Evolutionary conservation across 2,888 invertebrate genomes (phyloP).

Genomic region (Oligia strigilis): DNA sequence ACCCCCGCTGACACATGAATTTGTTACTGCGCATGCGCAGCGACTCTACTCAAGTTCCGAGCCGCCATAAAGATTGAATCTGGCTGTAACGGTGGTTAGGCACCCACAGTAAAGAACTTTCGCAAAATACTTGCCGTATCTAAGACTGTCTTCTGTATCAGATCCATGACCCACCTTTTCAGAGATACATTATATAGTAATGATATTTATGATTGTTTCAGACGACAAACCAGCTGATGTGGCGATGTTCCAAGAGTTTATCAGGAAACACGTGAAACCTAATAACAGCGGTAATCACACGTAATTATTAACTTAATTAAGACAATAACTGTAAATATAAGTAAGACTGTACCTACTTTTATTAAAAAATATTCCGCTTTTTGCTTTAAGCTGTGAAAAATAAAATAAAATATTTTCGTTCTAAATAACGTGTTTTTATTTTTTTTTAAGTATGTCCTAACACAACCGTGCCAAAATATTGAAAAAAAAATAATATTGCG

Average conservation of each 20-base stretch:
- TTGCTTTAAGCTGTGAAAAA: constrained; percentile 1
- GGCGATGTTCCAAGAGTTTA: constrained; percentile 84
- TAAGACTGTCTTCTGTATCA: background rate
- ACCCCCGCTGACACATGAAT: too few relatives aligned
- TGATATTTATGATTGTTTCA: constrained; percentile 65
- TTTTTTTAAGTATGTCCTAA: constrained; percentile 24
- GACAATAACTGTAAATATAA: constrained; percentile 65
- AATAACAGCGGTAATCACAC: constrained; percentile 74
- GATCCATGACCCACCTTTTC: background rate
- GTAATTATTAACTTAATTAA: constrained; percentile 53
- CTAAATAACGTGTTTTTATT: constrained; percentile 50
- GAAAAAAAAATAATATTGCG: constrained; percentile 11
- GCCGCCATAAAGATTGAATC: too few relatives aligned
- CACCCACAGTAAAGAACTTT: background rate
- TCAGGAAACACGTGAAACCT: constrained; percentile 85
- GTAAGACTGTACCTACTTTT: constrained; percentile 25
- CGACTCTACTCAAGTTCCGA: too few relatives aligned
- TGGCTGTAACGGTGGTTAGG: too few relatives aligned
- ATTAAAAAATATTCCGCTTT: background rate
- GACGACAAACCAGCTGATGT: constrained; percentile 86
- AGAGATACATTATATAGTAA: too few relatives aligned
- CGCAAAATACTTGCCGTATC: background rate
- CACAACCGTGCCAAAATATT: constrained; percentile 37
- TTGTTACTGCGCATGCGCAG: too few relatives aligned
- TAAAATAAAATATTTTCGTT: constrained; percentile 20